Conservation (phyloP, 2,888 invertebrate species). For the Lymantria monacha region DNA sequence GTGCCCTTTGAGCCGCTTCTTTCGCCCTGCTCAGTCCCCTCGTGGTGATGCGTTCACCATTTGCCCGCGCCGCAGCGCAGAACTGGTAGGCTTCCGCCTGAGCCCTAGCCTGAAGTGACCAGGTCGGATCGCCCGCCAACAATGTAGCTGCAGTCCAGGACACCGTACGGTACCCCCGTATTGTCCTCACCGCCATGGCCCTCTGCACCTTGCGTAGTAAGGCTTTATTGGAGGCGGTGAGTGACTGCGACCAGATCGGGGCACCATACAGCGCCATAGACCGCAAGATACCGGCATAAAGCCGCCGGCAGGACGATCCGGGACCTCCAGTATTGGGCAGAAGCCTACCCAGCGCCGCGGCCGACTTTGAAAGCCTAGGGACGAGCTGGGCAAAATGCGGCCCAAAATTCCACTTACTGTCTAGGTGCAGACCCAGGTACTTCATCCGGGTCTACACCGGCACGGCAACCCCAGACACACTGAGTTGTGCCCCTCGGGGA, state of each 20-base stretch:
- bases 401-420: not conserved
- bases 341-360: not conserved
- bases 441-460: constrained; percentile 27
- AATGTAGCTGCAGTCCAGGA: not conserved
- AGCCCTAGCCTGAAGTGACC: not conserved
- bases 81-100: not conserved
- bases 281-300: not conserved
- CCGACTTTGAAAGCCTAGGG: not conserved
- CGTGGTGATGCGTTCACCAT: not conserved
- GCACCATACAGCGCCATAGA: not conserved
- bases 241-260: not conserved
- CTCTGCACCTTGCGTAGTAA: not conserved
- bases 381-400: not conserved
- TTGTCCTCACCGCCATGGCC: not conserved
- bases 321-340: not conserved
- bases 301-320: not conserved
- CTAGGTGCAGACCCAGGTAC: not conserved
- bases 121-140: constrained; percentile 6
- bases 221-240: not conserved
- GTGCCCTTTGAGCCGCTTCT: not conserved
- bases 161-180: not conserved
- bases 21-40: not conserved
- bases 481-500: not conserved
- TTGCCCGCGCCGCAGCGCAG: not conserved
- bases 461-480: constrained; percentile 34